phyloP scores from a whole-genome alignment of 2,113 vertebrate genomes.

The Hirundichthys speculiger region DNA sequence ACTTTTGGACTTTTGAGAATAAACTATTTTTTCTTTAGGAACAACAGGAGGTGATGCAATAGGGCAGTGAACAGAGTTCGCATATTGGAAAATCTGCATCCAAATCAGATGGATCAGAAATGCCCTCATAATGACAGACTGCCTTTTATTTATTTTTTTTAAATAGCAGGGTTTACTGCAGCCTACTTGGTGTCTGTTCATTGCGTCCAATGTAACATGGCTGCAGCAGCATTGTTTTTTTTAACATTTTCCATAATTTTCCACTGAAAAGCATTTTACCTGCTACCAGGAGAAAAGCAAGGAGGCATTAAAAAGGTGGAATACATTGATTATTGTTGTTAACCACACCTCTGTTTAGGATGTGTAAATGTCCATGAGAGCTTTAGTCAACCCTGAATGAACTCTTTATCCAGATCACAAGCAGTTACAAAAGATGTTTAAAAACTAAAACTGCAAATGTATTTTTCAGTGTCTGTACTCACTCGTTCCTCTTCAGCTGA shows the following conservation, averaged over 20 bases:
- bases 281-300: too few species aligned
- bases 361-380: too few species aligned
- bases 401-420: not conserved
- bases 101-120: not conserved
- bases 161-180: not conserved
- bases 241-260: too few species aligned
- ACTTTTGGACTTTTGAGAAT: constrained; percentile 40
- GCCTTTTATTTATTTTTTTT: not conserved
- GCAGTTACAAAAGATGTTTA: too few species aligned
- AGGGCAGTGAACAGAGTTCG: constrained; percentile 20
- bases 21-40: constrained; percentile 32
- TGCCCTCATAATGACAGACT: not conserved
- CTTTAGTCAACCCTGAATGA: too few species aligned
- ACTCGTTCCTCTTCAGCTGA: constrained; percentile 88
- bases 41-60: constrained; percentile 36
- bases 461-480: constrained; percentile 51
- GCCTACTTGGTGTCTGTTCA: not conserved
- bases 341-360: too few species aligned
- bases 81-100: not conserved
- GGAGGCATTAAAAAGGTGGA: too few species aligned
- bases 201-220: too few species aligned
- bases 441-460: not conserved
- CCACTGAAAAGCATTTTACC: too few species aligned
- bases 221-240: not conserved
- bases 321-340: too few species aligned